These are phyloP conservation scores for Catocala fraxini DNA, from an alignment of 2,888 invertebrate species.

Conservation along the genomic window DNA sequence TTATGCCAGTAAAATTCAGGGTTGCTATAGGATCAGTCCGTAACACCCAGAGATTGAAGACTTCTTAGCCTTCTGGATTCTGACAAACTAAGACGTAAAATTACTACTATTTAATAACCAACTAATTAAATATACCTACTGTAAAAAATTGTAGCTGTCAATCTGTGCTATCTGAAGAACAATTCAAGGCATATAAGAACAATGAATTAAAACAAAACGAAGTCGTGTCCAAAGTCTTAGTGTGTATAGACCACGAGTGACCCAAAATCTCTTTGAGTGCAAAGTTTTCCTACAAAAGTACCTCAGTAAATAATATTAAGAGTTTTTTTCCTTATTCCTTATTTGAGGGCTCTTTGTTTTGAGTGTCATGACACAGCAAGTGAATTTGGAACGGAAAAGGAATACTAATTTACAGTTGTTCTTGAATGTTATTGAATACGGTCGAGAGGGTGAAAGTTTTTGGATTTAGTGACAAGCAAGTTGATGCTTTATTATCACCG, in stretches of 20 bases:
- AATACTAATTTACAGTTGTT: slow-evolving; percentile 23
- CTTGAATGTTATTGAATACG: slow-evolving; percentile 9
- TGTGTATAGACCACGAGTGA: slow-evolving; percentile 50
- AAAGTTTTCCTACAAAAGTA: slow-evolving; percentile 58
- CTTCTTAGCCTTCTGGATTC: no score
- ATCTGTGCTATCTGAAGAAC: neutral
- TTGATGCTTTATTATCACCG: neutral
- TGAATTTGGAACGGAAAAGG: slow-evolving; percentile 14
- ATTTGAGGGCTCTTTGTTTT: slow-evolving; percentile 41
- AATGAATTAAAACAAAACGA: neutral
- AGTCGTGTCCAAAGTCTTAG: slow-evolving; percentile 3
- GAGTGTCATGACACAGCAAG: slow-evolving; percentile 25
- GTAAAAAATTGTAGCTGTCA: neutral
- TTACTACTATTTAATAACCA: no score
- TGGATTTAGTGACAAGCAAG: neutral
- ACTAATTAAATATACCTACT: no score
- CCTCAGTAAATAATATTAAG: slow-evolving; percentile 53
- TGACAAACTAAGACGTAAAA: no score
- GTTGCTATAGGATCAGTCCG: no score
- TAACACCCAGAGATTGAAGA: no score
- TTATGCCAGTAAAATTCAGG: no score
- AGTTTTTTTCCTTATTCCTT: slow-evolving; percentile 42
- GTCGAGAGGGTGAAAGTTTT: neutral
- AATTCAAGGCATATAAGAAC: neutral
- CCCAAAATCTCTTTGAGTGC: slow-evolving; percentile 58